Percentiles rank a stretch among this genome's conserved stretches.
Evolutionary conservation across 2,888 invertebrate species (phyloP).

Genomic region (Abrostola triplasia): DNA sequence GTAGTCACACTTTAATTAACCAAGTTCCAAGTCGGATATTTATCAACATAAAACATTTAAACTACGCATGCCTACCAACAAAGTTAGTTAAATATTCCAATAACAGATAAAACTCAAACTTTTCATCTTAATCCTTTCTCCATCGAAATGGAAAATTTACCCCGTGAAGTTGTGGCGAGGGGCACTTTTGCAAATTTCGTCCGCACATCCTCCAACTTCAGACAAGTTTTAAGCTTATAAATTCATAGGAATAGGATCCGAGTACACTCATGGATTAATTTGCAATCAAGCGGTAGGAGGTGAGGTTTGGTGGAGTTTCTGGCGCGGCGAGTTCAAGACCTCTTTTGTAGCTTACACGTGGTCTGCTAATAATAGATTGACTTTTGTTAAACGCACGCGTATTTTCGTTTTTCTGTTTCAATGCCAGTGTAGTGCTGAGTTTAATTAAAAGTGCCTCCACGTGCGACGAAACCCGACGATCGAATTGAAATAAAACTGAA

Average conservation of each 20-base stretch:
- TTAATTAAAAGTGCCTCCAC: too few species aligned
- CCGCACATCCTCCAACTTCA: conserved; percentile 24
- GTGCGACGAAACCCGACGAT: too few species aligned
- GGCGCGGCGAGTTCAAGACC: not conserved
- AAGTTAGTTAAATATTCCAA: conserved; percentile 52
- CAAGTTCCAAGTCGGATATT: conserved; percentile 47
- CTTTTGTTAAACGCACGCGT: too few species aligned
- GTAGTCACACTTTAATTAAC: conserved; percentile 51
- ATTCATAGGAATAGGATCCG: conserved; percentile 32
- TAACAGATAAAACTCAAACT: conserved; percentile 57
- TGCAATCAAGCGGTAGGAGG: not conserved
- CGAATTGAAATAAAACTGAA: too few species aligned
- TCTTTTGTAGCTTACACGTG: not conserved
- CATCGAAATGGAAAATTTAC: conserved; percentile 56
- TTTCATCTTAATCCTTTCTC: conserved; percentile 58
- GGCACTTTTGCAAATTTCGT: conserved; percentile 33
- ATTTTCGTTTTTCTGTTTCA: too few species aligned
- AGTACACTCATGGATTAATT: conserved; percentile 4
- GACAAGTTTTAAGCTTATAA: conserved; percentile 35
- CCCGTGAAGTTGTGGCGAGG: conserved; percentile 48
- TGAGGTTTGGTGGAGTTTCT: conserved; percentile 1
- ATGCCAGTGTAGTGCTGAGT: too few species aligned
- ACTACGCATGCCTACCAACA: conserved; percentile 47
- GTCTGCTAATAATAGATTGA: too few species aligned
- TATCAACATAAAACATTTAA: conserved; percentile 52